phyloP scores from a whole-genome alignment of 2,888 invertebrate species.

The Panorpa germanica region DNA sequence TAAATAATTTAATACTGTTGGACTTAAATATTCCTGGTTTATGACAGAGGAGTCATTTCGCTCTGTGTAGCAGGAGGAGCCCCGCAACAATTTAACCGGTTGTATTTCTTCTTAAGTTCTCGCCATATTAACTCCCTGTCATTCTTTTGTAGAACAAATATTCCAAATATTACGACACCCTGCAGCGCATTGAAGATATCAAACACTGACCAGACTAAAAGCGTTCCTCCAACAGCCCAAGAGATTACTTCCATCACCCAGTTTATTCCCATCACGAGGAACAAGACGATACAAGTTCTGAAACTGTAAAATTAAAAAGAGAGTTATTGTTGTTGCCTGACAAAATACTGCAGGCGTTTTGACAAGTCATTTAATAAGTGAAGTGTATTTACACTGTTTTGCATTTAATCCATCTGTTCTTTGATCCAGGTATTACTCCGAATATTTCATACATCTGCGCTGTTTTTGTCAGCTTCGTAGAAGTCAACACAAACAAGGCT shows the following conservation, averaged over 20 bases:
- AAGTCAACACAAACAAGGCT: slow-evolving; percentile 32
- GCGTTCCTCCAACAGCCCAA: slow-evolving; percentile 32
- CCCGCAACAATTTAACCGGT: too few relatives aligned
- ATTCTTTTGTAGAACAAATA: slow-evolving; percentile 35
- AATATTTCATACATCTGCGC: too few relatives aligned
- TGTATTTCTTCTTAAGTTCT: slow-evolving; percentile 3
- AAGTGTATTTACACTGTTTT: too few relatives aligned
- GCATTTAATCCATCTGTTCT: too few relatives aligned
- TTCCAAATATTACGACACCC: slow-evolving; percentile 44
- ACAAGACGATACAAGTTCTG: slow-evolving; percentile 34
- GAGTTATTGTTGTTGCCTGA: too few relatives aligned
- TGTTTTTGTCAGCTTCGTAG: slow-evolving; percentile 30
- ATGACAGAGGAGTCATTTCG: too few relatives aligned
- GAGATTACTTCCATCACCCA: slow-evolving; percentile 43
- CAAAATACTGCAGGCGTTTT: too few relatives aligned
- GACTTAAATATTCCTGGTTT: too few relatives aligned
- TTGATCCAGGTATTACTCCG: too few relatives aligned
- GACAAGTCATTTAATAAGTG: too few relatives aligned
- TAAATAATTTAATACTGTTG: too few relatives aligned
- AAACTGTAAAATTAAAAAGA: slow-evolving; percentile 22
- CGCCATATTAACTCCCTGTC: slow-evolving; percentile 16
- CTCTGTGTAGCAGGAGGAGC: too few relatives aligned
- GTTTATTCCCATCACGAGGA: slow-evolving; percentile 39
- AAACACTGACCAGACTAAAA: slow-evolving; percentile 37
- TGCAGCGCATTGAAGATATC: slow-evolving; percentile 51